These are phyloP conservation scores for Lochmaea capreae DNA, from an alignment of 2,888 invertebrate species.

Conservation along the genomic window DNA sequence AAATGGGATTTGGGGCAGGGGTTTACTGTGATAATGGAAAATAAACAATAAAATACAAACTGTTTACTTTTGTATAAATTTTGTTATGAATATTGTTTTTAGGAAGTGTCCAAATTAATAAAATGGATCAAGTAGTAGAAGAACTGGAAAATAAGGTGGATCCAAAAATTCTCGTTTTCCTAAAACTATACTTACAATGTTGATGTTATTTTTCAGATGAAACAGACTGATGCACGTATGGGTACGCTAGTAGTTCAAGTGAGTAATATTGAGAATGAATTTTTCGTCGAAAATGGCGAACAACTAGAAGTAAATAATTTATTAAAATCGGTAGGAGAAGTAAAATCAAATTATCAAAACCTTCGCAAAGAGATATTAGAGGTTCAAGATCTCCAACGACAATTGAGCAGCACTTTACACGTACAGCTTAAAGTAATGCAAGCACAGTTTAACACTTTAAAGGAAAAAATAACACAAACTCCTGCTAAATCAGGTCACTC, in stretches of 20 bases:
- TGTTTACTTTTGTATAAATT: background rate
- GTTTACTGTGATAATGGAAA: conserved; percentile 16
- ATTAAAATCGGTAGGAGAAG: conserved; percentile 81
- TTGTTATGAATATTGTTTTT: conserved; percentile 1
- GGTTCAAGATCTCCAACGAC: conserved; percentile 83
- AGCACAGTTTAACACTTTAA: conserved; percentile 78
- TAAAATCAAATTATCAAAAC: conserved; percentile 83
- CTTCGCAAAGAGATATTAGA: conserved; percentile 82
- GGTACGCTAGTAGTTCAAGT: conserved; percentile 81
- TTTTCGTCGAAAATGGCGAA: conserved; percentile 63
- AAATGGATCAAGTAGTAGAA: conserved; percentile 61
- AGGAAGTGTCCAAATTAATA: conserved; percentile 3
- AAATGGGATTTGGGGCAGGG: conserved; percentile 7
- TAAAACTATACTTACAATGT: background rate
- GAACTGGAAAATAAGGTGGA: conserved; percentile 61
- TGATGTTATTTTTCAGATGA: conserved; percentile 69
- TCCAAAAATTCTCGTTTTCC: background rate
- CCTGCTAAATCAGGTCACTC: conserved; percentile 24
- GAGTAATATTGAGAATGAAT: conserved; percentile 76
- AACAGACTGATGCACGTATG: conserved; percentile 78
- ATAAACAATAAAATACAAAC: conserved; percentile 13
- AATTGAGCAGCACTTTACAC: conserved; percentile 80
- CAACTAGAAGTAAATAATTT: conserved; percentile 79
- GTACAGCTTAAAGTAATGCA: conserved; percentile 79
- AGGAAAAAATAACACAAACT: conserved; percentile 67